Conservation (phyloP, 2,113 vertebrate genomes). For the Anolis sagrei region DNA sequence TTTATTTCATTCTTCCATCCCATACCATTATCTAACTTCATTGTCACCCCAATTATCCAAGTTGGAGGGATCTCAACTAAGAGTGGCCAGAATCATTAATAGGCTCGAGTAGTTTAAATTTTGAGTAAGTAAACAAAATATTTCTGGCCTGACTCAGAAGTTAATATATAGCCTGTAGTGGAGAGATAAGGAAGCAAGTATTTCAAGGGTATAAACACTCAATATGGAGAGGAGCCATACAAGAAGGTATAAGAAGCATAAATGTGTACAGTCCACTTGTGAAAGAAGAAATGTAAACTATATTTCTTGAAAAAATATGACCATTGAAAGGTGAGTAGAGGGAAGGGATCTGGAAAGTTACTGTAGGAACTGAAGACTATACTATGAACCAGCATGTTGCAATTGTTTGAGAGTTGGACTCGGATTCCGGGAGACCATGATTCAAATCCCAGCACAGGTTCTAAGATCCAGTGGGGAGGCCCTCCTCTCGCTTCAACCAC, state of each 20-base stretch:
- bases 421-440: no score
- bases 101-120: constrained; percentile 13
- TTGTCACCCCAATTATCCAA: neutral
- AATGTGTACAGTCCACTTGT: constrained; percentile 1
- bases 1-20: constrained; percentile 45
- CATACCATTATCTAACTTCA: neutral
- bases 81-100: neutral
- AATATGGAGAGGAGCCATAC: neutral
- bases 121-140: constrained; percentile 1
- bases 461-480: no score
- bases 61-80: neutral
- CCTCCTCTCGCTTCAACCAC: no score
- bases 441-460: no score
- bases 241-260: neutral
- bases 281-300: neutral
- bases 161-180: neutral
- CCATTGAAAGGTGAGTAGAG: no score
- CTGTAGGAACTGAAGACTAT: neutral
- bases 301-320: neutral
- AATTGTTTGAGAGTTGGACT: no score
- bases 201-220: constrained; percentile 16
- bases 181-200: constrained; percentile 24
- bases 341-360: neutral
- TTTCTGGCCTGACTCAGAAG: constrained; percentile 3
- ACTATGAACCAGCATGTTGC: no score